These are phyloP conservation scores for Galaxias olidus DNA, from an alignment of 2,797 vertebrate species.

Conservation along the genomic window DNA sequence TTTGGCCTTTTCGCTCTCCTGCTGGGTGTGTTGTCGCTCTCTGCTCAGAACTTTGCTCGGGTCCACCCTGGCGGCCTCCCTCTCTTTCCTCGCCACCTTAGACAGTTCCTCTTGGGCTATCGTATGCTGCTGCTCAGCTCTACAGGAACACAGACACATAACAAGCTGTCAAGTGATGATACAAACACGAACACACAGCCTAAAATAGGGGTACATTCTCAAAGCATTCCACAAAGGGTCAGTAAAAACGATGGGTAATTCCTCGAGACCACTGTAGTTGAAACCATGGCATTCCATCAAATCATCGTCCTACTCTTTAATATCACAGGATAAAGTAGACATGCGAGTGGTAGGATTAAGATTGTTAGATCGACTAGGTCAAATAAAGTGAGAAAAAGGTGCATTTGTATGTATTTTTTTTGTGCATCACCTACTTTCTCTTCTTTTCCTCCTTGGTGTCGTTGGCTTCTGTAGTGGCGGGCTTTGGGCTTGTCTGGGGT, in stretches of 20 bases:
- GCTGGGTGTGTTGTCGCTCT: neutral
- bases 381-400: neutral
- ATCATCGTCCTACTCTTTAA: too few species aligned
- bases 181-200: neutral
- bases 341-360: neutral
- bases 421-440: neutral
- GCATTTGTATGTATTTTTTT: neutral
- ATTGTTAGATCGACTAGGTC: neutral
- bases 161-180: neutral
- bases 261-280: too few species aligned
- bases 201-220: too few species aligned
- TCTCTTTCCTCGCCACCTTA: conserved; percentile 1
- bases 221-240: too few species aligned
- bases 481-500: too few species aligned
- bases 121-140: conserved; percentile 2
- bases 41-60: conserved; percentile 7
- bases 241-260: too few species aligned
- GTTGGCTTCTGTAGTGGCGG: neutral
- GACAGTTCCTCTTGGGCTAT: conserved; percentile 2
- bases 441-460: conserved; percentile 6
- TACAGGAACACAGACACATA: conserved; percentile 3
- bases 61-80: conserved; percentile 5
- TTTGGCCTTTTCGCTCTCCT: neutral
- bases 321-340: too few species aligned
- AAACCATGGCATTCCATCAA: too few species aligned